A percentile compares a stretch with the other conserved stretches of the same genome.
phyloP scores from a whole-genome alignment of 2,113 vertebrate species.

The Butorides virescens region DNA sequence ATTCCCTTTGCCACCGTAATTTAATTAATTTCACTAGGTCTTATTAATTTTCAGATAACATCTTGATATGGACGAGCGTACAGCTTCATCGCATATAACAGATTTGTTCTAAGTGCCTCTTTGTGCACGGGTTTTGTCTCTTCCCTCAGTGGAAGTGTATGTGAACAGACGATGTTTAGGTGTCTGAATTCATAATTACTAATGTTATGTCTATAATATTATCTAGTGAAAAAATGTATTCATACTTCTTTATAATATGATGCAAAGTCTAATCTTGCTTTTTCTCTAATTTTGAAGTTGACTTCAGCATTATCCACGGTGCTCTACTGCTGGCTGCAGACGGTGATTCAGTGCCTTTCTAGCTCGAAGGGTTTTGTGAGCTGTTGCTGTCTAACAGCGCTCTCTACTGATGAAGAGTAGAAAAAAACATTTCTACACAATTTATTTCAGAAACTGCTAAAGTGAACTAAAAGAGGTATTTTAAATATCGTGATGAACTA shows the following conservation, averaged over 20 bases:
- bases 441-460: not conserved
- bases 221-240: not conserved
- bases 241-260: not conserved
- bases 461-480: not conserved
- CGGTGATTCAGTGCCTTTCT: not conserved
- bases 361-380: not conserved
- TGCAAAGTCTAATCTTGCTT: not conserved
- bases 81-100: not conserved
- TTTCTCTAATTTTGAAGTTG: not conserved
- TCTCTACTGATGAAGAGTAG: constrained; percentile 61
- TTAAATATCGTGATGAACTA: not conserved
- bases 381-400: constrained; percentile 58
- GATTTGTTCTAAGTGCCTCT: not conserved
- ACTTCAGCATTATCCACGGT: not conserved
- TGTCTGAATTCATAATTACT: not conserved
- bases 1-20: constrained; percentile 16
- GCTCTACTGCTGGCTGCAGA: not conserved
- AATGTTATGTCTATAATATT: not conserved
- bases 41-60: constrained; percentile 41
- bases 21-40: constrained; percentile 11
- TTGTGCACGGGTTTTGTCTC: not conserved
- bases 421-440: not conserved
- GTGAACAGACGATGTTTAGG: not conserved
- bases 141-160: not conserved
- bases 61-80: not conserved